Base-by-base conservation (phyloP, 2,797 vertebrate species). In the Sylvia borin region DNA sequence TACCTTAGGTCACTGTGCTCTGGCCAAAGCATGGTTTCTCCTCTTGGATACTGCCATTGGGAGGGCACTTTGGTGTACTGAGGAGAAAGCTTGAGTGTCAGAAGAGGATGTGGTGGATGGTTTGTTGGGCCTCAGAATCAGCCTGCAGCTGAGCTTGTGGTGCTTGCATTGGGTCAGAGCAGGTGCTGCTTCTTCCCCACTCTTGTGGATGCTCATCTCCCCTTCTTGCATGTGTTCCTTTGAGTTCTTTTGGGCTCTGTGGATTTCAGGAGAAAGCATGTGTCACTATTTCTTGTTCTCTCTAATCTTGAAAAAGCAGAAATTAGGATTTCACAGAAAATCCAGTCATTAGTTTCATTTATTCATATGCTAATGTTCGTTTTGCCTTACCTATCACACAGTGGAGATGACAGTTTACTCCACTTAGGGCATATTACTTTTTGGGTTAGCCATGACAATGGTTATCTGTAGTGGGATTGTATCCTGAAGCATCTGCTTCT, bases 281-380 rank as follows among this genome's bases (percentile, higher is more conserved):
- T 55, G 25, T 81, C 65, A 31, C 6, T 1, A 24, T 83, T 86
- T 93, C 70, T 95, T 95, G 42, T 85, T 96, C 73, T 88, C 31
- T 19, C 27, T 83, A 27, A 31, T 75, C 47, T 43, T 85, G 47
- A 70, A 88, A 90, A 96, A 86, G 38, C 71, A 87, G 86, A 94
- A 89, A 2, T 86, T 42, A 25, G 57, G 65, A 54, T 76, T 90
- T 91, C 36, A n/a, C 18, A 57, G 73, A 81, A 90, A 83, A 88
- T 76, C 21, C 32, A 76, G 32, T 7, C n/a, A 31, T 91, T 88
- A 70, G 53, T 70, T 90, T 92, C 4, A 4, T 80, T 53, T 15
- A 22, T 79, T 73, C 34, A 3, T 84, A 24, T 82, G 79, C 42
- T 85, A 75, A 50, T 73, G 36, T 14, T 89, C 0, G 0, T 66